These are phyloP conservation scores for Oophaga sylvatica DNA, from an alignment of 2,797 vertebrate species.

Conservation along the genomic window DNA sequence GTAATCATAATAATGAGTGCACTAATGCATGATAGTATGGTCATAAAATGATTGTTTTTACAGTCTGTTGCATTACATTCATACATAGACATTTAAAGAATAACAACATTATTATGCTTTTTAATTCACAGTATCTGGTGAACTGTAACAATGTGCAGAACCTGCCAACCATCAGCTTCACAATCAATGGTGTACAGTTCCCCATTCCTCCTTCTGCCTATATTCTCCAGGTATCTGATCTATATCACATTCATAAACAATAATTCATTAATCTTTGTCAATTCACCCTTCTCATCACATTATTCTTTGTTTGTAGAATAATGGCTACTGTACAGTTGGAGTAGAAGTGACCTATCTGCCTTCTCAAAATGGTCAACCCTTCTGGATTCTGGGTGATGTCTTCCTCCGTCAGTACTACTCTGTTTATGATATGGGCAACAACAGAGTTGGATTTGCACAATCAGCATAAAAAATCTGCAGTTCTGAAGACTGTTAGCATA, in stretches of 20 bases:
- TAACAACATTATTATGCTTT: not conserved
- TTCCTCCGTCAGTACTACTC: slow-evolving; percentile 82
- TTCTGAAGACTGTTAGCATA: not conserved
- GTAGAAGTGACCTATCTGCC: slow-evolving; percentile 75
- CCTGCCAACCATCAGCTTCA: slow-evolving; percentile 75
- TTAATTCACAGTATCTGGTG: slow-evolving; percentile 70
- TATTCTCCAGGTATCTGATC: slow-evolving; percentile 63
- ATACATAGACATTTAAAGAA: not conserved
- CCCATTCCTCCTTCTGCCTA: slow-evolving; percentile 75
- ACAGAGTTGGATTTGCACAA: slow-evolving; percentile 75
- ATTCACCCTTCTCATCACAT: not conserved
- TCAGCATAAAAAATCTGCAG: slow-evolving; percentile 67
- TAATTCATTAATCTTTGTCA: too few species aligned
- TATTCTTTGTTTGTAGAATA: slow-evolving; percentile 58
- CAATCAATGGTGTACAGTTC: slow-evolving; percentile 70
- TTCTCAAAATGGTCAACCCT: slow-evolving; percentile 69
- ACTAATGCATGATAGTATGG: not conserved
- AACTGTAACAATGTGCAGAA: slow-evolving; percentile 68
- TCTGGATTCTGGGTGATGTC: slow-evolving; percentile 82
- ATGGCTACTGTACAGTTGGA: slow-evolving; percentile 69
- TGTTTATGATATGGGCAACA: slow-evolving; percentile 73
- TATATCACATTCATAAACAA: not conserved
- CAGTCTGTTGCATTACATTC: not conserved
- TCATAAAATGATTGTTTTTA: not conserved
- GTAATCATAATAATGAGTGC: not conserved